Conservation (phyloP, 2,888 invertebrate species). For the Sipha maydis region DNA sequence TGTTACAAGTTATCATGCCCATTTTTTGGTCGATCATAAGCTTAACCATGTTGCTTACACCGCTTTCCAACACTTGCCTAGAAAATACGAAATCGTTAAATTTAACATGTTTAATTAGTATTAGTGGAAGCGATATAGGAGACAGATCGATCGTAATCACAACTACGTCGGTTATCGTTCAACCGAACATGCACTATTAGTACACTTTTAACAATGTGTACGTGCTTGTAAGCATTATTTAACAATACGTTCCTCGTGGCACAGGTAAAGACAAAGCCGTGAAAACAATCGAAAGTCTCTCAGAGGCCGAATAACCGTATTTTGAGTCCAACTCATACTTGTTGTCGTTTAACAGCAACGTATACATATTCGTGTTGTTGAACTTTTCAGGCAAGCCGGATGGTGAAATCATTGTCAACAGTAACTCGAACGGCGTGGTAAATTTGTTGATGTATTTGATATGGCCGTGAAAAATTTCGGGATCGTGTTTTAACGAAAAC, state of each 20-base stretch:
- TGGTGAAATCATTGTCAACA: background rate
- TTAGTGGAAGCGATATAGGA: too few relatives aligned
- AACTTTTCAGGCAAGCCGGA: background rate
- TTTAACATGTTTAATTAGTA: too few relatives aligned
- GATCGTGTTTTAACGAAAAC: background rate
- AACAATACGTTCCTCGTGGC: too few relatives aligned
- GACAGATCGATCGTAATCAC: too few relatives aligned
- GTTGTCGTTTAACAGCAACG: background rate
- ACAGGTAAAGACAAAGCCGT: too few relatives aligned
- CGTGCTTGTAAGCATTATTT: too few relatives aligned
- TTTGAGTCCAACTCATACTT: background rate
- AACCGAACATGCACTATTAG: too few relatives aligned
- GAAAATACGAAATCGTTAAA: background rate
- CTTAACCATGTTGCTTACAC: background rate
- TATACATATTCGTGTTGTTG: background rate
- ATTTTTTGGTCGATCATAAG: constrained; percentile 7
- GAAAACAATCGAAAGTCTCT: too few relatives aligned
- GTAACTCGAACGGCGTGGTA: background rate
- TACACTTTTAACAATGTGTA: too few relatives aligned
- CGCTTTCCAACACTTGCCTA: background rate
- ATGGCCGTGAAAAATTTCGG: background rate
- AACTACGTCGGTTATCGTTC: too few relatives aligned
- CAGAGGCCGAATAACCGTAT: too few relatives aligned
- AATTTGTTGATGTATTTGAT: background rate
- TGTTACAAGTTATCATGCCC: background rate